Conservation (phyloP, 2,113 vertebrate genomes). For the Eretmochelys imbricata region DNA sequence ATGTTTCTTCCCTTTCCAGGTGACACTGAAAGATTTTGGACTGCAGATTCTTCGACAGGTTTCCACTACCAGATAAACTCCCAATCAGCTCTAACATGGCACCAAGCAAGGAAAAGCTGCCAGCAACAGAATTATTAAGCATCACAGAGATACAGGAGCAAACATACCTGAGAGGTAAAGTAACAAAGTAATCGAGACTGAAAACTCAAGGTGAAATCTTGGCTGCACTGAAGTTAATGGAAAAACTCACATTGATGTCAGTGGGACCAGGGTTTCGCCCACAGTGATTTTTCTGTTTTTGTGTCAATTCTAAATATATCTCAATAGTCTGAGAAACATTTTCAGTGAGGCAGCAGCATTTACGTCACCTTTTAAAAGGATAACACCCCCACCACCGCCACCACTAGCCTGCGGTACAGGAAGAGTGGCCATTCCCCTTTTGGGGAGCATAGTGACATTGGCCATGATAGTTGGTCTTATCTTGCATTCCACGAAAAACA, state of each 20-base stretch:
- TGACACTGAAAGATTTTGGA: constrained; percentile 75
- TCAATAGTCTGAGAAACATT: not conserved
- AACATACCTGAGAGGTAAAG: constrained; percentile 88
- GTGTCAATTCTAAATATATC: not conserved
- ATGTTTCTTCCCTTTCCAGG: not conserved
- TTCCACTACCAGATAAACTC: constrained; percentile 88
- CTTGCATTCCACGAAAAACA: not conserved
- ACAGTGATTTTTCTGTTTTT: not conserved
- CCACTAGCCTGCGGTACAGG: not conserved
- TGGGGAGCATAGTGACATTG: not conserved
- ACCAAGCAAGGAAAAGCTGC: constrained; percentile 93
- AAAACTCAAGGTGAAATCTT: not conserved
- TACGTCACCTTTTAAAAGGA: not conserved
- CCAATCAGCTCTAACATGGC: constrained; percentile 87
- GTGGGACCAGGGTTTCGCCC: not conserved
- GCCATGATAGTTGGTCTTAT: not conserved
- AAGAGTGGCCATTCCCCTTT: not conserved
- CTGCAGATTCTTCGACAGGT: constrained; percentile 82
- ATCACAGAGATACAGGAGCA: constrained; percentile 90
- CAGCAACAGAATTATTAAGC: constrained; percentile 92
- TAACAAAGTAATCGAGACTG: not conserved
- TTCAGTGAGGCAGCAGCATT: not conserved
- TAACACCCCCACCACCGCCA: not conserved
- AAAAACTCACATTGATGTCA: not conserved
- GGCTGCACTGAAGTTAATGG: not conserved